Evolutionary conservation across 2,797 vertebrate genomes (phyloP), one percentile per base, ranked within the genome.

Genomic region (Bufotes viridis): DNA sequence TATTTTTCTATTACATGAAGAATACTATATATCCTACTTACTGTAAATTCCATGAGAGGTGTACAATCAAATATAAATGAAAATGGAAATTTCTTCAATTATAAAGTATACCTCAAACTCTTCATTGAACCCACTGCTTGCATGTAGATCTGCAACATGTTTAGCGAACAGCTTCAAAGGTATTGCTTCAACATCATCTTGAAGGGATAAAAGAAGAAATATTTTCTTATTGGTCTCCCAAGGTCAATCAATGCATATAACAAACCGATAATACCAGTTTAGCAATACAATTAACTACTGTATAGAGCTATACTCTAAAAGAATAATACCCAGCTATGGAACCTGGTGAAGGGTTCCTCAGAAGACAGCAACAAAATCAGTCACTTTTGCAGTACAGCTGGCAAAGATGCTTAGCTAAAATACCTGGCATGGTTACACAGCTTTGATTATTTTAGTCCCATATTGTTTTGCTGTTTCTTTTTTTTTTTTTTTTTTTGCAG

Each of bases 21-120:
- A 42, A 42, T 42, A 42, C 34, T 69, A 26, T 14, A 0, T 69
- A 26, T 70, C 7, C 26, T 8, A 67, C 42, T 51, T 51, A 22
- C 10, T 75, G 42, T n/a, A 22, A 51, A 75, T 75, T 75, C 10
- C 20, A 22, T 75, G 22, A 51, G 0, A 51, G n/a, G 11, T 51
- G 20, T 51, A 63, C 29, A 34, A 34, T 34, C 11, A 58, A 24
- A 34, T 34, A 34, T 3, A 79, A 74, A n/a, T 55, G 2, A 76
- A 78, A 74, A 42, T 17, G 8, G 2, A 13, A 20, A 42, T 6
- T 61, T 29, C 26, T 34, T 63, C 15, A 12, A 63, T 3, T n/a
- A 60, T n/a, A 81, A 91, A 82, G 90, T 94, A 86, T 96, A 99
- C 98, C 97, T 99, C 96, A 94, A 99, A 99, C 94, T 99, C 97